These are phyloP conservation scores for Halotydeus destructor DNA, from an alignment of 1,140 invertebrate genomes.

Conservation along the genomic window DNA sequence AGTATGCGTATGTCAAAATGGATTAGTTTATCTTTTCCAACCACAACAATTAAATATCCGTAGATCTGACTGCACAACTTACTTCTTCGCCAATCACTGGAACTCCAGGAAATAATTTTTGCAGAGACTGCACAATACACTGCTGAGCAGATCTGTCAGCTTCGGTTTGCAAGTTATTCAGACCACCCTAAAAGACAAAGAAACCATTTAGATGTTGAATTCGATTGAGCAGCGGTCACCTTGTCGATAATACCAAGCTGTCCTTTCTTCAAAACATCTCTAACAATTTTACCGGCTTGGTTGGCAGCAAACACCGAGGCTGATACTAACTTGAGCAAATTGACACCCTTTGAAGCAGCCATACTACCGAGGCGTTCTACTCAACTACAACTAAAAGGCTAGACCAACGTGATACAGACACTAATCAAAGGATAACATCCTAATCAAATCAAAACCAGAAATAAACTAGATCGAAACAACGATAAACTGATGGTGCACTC, in stretches of 20 bases:
- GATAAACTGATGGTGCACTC: no score
- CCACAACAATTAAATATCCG: not conserved
- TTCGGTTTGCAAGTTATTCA: slow-evolving; percentile 88
- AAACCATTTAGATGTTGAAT: not conserved
- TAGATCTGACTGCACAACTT: slow-evolving; percentile 12
- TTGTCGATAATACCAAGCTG: slow-evolving; percentile 77
- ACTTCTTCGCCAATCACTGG: slow-evolving; percentile 86
- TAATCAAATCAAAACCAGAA: no score
- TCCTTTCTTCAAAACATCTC: slow-evolving; percentile 66
- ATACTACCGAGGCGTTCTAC: no score
- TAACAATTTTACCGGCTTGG: slow-evolving; percentile 65
- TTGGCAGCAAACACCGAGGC: slow-evolving; percentile 54
- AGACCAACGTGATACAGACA: no score
- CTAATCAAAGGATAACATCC: no score
- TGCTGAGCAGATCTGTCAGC: slow-evolving; percentile 81
- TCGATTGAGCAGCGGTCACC: slow-evolving; percentile 32
- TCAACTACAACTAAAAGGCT: no score
- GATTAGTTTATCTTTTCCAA: no score
- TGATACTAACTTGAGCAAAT: slow-evolving; percentile 36
- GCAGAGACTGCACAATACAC: slow-evolving; percentile 69
- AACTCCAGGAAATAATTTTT: slow-evolving; percentile 56
- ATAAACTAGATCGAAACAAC: no score
- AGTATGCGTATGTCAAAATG: no score
- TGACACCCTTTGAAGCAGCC: no score
- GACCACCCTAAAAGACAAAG: slow-evolving; percentile 34